Percentiles rank a stretch among this genome's conserved stretches.
Conservation (phyloP, 2,888 invertebrate genomes). For the Dynastes grantii region DNA sequence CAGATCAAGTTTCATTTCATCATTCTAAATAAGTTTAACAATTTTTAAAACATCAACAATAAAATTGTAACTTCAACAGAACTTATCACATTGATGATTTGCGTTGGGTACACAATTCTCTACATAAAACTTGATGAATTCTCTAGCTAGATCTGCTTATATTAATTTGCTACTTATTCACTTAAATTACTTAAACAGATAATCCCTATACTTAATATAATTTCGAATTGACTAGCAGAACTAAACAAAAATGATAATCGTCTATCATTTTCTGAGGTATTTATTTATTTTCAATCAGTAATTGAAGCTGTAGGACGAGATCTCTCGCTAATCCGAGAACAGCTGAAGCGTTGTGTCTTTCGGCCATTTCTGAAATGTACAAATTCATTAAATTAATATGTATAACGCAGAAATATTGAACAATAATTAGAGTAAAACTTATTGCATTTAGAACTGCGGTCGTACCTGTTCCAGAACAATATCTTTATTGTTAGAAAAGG, state of each 20-base stretch:
- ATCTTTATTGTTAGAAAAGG: too few relatives aligned
- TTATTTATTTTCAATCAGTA: constrained; percentile 93
- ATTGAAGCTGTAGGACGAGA: constrained; percentile 90
- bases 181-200: constrained; percentile 1
- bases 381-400: neutral
- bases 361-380: constrained; percentile 91
- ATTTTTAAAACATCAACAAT: neutral
- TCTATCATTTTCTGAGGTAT: constrained; percentile 53
- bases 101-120: too few relatives aligned
- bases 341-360: constrained; percentile 89
- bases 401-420: neutral
- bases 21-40: too few relatives aligned
- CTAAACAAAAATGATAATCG: constrained; percentile 4
- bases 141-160: neutral
- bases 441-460: too few relatives aligned
- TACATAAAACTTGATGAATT: too few relatives aligned
- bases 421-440: neutral
- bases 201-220: constrained; percentile 10
- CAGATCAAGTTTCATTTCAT: too few relatives aligned
- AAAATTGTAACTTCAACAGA: too few relatives aligned
- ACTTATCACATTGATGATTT: too few relatives aligned
- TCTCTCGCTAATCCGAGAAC: constrained; percentile 89
- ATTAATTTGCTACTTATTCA: neutral
- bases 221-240: constrained; percentile 31
- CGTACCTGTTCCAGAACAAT: too few relatives aligned